Evolutionary conservation across 2,113 vertebrate species (phyloP).

Genomic region (Anarhynchus alexandrinus): DNA sequence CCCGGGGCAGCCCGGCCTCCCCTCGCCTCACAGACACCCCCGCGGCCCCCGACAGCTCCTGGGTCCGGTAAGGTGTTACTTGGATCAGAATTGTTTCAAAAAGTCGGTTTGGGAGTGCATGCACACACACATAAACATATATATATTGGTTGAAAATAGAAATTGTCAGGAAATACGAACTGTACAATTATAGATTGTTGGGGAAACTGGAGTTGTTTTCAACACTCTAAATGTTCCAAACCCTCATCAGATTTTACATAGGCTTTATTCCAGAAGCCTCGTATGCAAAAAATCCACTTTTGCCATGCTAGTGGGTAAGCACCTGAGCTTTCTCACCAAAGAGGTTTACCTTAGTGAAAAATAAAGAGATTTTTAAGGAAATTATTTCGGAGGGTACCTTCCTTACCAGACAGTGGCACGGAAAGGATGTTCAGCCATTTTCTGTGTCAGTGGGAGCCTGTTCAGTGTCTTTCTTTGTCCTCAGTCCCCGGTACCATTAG

Average conservation of each 20-base stretch:
- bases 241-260: background rate
- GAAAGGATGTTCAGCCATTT: background rate
- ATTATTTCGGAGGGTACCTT: background rate
- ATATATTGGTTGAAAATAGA: background rate
- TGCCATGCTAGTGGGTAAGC: background rate
- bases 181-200: background rate
- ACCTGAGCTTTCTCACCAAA: background rate
- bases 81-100: background rate
- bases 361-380: background rate
- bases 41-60: accelerated
- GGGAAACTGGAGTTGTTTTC: background rate
- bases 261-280: background rate
- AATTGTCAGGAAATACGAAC: background rate
- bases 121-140: too few species aligned
- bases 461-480: background rate
- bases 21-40: background rate
- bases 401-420: accelerated
- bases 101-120: background rate
- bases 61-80: accelerated
- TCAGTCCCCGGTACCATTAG: accelerated
- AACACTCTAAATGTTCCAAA: background rate
- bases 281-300: background rate
- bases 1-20: too few species aligned
- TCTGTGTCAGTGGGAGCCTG: background rate
- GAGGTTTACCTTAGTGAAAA: background rate